These are phyloP conservation scores for Mesorhabditis spiculigera DNA, from an alignment of 2,888 invertebrate species.

Conservation along the genomic window DNA sequence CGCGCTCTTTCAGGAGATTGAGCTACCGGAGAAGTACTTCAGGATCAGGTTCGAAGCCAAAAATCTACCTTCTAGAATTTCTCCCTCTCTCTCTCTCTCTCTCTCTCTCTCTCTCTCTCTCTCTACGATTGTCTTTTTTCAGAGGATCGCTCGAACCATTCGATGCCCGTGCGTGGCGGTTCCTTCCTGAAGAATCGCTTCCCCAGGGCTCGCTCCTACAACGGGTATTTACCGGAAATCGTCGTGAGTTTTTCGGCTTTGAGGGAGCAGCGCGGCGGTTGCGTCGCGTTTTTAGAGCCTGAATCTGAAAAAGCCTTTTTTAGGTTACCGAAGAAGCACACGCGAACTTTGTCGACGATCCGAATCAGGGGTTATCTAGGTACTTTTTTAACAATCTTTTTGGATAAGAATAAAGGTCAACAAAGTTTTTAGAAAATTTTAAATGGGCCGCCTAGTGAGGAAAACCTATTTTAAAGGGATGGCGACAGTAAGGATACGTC, in stretches of 20 bases:
- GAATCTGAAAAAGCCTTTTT: not conserved
- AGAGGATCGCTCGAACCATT: constrained; percentile 2
- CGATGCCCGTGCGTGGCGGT: not conserved
- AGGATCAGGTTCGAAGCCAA: not conserved
- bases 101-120: too few relatives aligned
- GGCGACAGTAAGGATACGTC: too few relatives aligned
- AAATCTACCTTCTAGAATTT: not conserved
- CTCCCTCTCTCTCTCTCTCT: too few relatives aligned
- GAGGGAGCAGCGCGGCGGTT: not conserved
- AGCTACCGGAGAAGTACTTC: not conserved
- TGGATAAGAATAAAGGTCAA: too few relatives aligned
- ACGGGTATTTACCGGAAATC: constrained; percentile 1
- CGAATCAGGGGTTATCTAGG: not conserved
- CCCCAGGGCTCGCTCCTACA: constrained; percentile 1
- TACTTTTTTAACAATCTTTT: not conserved
- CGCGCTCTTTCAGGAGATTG: not conserved
- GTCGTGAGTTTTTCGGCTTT: not conserved
- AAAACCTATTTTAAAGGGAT: too few relatives aligned
- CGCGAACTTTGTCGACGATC: not conserved
- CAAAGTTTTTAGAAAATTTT: too few relatives aligned
- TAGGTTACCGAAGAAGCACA: constrained; percentile 2
- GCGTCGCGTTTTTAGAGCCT: not conserved
- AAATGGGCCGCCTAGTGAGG: too few relatives aligned
- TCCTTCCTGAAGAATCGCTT: not conserved
- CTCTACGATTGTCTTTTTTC: not conserved